Percentiles rank a stretch among this genome's conserved stretches.
Evolutionary conservation across 2,113 vertebrate species (phyloP).

Genomic region (Camarhynchus parvulus): DNA sequence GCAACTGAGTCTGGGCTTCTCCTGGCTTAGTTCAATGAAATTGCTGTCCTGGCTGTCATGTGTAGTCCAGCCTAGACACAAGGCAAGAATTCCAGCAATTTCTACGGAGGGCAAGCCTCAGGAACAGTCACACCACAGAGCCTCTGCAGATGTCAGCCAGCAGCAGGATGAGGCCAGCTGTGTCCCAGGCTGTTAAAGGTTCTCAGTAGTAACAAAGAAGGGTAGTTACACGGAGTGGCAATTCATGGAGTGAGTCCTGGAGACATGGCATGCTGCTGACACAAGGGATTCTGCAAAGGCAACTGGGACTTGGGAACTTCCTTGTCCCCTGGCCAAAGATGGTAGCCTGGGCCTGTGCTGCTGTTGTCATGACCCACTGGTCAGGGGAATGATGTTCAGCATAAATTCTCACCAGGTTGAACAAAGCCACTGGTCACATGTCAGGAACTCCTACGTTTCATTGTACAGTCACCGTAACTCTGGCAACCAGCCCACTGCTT

Average conservation of each 20-base stretch:
- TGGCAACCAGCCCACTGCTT: not conserved
- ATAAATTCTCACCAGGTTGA: not conserved
- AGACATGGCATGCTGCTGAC: not conserved
- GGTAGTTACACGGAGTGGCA: not conserved
- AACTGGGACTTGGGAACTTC: not conserved
- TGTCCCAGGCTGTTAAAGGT: not conserved
- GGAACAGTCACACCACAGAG: not conserved
- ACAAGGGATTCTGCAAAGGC: not conserved
- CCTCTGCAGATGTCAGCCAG: not conserved
- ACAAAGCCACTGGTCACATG: not conserved
- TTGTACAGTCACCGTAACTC: not conserved
- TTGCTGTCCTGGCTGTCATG: not conserved
- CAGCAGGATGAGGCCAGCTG: not conserved
- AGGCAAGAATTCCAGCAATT: not conserved
- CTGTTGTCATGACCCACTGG: rapidly evolving
- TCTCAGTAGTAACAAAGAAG: not conserved
- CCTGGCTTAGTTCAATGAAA: not conserved
- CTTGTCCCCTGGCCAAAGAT: not conserved
- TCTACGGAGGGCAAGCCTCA: not conserved
- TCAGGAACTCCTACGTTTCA: not conserved
- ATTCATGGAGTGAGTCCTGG: not conserved
- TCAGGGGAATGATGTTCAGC: not conserved
- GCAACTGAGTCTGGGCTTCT: not conserved
- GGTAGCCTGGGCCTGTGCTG: not conserved
- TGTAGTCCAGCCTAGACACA: not conserved